Percentiles rank a stretch among this genome's conserved stretches.
Conservation (phyloP, 2,113 vertebrate genomes). For the Suricata suricatta region DNA sequence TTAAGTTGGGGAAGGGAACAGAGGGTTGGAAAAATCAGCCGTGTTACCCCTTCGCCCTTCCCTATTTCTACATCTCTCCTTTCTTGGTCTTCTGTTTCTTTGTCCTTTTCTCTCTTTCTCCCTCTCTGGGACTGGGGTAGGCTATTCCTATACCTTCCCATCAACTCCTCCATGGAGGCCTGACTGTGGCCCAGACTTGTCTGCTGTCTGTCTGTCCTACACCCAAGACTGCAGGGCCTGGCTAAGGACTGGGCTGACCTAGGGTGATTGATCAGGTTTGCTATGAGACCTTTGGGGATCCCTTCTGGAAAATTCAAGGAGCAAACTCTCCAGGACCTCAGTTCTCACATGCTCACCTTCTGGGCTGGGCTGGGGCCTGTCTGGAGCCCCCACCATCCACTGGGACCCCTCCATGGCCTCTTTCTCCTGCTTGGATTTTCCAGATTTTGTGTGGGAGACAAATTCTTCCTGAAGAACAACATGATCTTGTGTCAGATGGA, state of each 20-base stretch:
- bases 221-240: background rate
- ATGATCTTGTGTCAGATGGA: slow-evolving; percentile 99
- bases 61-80: background rate
- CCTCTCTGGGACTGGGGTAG: background rate
- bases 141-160: background rate
- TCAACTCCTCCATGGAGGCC: background rate
- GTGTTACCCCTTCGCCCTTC: background rate
- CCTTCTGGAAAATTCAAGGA: background rate
- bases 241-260: background rate
- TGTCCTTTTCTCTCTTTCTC: background rate
- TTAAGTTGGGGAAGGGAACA: background rate
- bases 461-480: slow-evolving; percentile 99
- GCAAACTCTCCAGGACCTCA: background rate
- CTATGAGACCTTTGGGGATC: background rate
- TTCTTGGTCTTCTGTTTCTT: background rate
- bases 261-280: background rate
- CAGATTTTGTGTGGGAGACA: slow-evolving; percentile 99
- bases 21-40: background rate
- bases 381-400: background rate
- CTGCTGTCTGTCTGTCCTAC: background rate
- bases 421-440: slow-evolving; percentile 73
- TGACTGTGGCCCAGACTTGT: background rate
- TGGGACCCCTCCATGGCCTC: background rate
- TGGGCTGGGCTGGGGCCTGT: background rate
- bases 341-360: background rate